phyloP scores from a whole-genome alignment of 2,797 vertebrate species.

The Poecilia picta region DNA sequence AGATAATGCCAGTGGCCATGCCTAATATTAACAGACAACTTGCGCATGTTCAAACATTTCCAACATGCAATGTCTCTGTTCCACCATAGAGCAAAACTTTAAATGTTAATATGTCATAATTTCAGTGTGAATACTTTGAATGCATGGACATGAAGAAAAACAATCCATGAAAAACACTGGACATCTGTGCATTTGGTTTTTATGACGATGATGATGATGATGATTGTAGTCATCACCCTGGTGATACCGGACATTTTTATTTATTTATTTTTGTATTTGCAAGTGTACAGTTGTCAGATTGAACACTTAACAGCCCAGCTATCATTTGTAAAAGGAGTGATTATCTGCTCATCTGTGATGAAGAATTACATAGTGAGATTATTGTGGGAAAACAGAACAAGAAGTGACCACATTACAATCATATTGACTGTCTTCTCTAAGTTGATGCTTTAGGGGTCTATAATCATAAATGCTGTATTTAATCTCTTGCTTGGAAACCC shows the following conservation, averaged over 20 bases:
- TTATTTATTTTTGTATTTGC: slow-evolving; percentile 17
- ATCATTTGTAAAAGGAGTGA: not conserved
- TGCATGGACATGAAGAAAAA: not conserved
- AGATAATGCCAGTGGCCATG: not conserved
- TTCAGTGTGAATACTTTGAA: not conserved
- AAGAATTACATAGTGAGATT: not conserved
- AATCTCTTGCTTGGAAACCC: not conserved
- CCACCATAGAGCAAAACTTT: not conserved
- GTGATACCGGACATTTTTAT: not conserved
- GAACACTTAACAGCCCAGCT: slow-evolving; percentile 15
- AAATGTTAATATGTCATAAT: not conserved
- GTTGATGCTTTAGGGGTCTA: not conserved
- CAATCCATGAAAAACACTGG: not conserved
- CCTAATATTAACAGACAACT: not conserved
- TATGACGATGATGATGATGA: not conserved
- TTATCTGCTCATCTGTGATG: slow-evolving; percentile 4
- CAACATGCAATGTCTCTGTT: not conserved
- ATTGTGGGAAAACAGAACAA: not conserved
- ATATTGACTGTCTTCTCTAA: not conserved
- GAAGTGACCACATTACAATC: not conserved
- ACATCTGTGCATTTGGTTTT: not conserved
- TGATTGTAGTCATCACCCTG: slow-evolving; percentile 18
- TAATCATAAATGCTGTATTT: not conserved
- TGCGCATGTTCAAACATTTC: not conserved
- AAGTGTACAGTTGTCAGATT: slow-evolving; percentile 25